A percentile compares a stretch with the other conserved stretches of the same genome.
These are phyloP conservation scores for Megalopta genalis DNA, from an alignment of 1,140 invertebrate species.

Conservation along the genomic window DNA sequence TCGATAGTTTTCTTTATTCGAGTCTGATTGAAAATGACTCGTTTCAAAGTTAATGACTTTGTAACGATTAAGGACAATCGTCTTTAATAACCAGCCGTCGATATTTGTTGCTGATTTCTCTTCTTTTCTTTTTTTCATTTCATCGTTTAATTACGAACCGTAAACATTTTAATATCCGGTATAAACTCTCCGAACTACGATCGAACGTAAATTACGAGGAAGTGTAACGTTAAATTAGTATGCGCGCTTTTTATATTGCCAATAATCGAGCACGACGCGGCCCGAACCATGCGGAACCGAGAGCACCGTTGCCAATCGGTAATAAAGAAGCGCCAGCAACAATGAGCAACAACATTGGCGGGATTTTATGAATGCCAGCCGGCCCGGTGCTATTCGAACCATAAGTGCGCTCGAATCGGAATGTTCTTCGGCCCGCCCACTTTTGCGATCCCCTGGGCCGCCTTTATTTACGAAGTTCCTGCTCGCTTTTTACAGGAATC, in stretches of 20 bases:
- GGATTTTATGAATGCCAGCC: not conserved
- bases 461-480: conserved; percentile 1
- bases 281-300: not conserved
- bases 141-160: too few species aligned
- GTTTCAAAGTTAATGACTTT: too few species aligned
- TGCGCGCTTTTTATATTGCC: not conserved
- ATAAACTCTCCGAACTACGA: not conserved
- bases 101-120: too few species aligned
- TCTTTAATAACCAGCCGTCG: too few species aligned
- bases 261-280: conserved; percentile 1
- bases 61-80: too few species aligned
- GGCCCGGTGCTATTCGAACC: not conserved
- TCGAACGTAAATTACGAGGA: not conserved
- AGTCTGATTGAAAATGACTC: too few species aligned
- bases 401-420: not conserved
- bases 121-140: too few species aligned
- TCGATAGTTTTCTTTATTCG: too few species aligned
- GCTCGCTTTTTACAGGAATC: not conserved
- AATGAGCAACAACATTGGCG: conserved; percentile 22
- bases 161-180: not conserved
- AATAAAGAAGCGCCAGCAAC: conserved; percentile 30
- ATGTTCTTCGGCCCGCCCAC: too few species aligned
- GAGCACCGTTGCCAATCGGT: conserved; percentile 35
- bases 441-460: not conserved
- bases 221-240: not conserved